Percentiles rank a stretch among this genome's conserved stretches.
These are phyloP conservation scores for Ataeniobius toweri DNA, from an alignment of 2,797 vertebrate species.

Conservation along the genomic window DNA sequence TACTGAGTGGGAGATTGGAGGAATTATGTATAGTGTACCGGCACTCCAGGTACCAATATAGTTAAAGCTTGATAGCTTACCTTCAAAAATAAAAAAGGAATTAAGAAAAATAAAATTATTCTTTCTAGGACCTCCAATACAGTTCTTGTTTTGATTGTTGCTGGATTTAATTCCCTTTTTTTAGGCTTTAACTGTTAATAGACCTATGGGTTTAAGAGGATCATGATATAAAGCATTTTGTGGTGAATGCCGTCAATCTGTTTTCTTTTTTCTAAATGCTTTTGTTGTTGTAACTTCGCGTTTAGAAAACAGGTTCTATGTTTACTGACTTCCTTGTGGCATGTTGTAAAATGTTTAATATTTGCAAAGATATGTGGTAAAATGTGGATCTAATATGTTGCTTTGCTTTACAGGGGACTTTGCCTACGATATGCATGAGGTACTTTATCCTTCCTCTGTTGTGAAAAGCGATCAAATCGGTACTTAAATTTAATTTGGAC, in stretches of 20 bases:
- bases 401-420: slow-evolving; percentile 86
- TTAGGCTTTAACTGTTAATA: too few species aligned
- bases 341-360: neutral
- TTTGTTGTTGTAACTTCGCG: neutral
- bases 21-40: neutral
- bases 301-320: neutral
- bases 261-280: neutral
- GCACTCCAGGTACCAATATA: too few species aligned
- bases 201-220: too few species aligned
- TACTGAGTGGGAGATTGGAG: neutral
- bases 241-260: neutral
- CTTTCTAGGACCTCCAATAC: neutral
- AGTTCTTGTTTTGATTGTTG: too few species aligned
- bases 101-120: neutral
- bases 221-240: too few species aligned
- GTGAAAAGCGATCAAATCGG: slow-evolving; percentile 16
- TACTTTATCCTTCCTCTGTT: slow-evolving; percentile 57
- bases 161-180: too few species aligned
- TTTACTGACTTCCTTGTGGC: neutral
- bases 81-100: neutral
- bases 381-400: slow-evolving; percentile 10
- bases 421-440: slow-evolving; percentile 89
- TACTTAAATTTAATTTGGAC: slow-evolving; percentile 9
- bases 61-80: too few species aligned
- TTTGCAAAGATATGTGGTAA: slow-evolving; percentile 6